Conservation (phyloP, 2,888 invertebrate species). For the Phyto melanocephala region DNA sequence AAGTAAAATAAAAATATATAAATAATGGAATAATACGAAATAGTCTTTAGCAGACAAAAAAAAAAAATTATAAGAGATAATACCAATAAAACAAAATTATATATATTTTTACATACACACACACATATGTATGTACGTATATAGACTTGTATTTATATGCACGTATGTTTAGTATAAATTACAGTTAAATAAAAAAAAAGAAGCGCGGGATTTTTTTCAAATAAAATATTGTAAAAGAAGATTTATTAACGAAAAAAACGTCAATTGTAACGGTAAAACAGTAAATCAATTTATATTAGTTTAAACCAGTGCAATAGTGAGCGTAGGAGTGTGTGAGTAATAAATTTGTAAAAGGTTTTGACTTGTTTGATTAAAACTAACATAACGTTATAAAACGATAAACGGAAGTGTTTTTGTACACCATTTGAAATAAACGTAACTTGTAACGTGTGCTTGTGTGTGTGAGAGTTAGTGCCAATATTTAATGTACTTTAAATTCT, state of each 20-base stretch:
- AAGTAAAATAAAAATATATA: slow-evolving; percentile 2
- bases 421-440: slow-evolving; percentile 44
- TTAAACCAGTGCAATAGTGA: slow-evolving; percentile 6
- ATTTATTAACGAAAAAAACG: slow-evolving; percentile 35
- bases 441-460: neutral
- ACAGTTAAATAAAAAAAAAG: slow-evolving; percentile 5
- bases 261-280: slow-evolving; percentile 35
- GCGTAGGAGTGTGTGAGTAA: neutral
- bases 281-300: slow-evolving; percentile 34
- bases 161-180: neutral
- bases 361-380: slow-evolving; percentile 35
- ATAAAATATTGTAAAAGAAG: slow-evolving; percentile 3
- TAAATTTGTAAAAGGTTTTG: neutral
- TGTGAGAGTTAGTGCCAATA: neutral
- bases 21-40: slow-evolving; percentile 25
- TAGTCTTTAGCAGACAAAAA: neutral
- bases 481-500: neutral
- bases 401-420: slow-evolving; percentile 63
- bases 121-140: neutral
- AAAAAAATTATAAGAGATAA: slow-evolving; percentile 17
- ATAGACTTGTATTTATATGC: neutral
- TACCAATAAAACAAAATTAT: neutral
- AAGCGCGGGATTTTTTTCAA: slow-evolving; percentile 44
- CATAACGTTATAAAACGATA: slow-evolving; percentile 53
- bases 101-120: neutral